Evolutionary conservation across 2,797 vertebrate species (phyloP).

Genomic region (Microcaecilia unicolor): DNA sequence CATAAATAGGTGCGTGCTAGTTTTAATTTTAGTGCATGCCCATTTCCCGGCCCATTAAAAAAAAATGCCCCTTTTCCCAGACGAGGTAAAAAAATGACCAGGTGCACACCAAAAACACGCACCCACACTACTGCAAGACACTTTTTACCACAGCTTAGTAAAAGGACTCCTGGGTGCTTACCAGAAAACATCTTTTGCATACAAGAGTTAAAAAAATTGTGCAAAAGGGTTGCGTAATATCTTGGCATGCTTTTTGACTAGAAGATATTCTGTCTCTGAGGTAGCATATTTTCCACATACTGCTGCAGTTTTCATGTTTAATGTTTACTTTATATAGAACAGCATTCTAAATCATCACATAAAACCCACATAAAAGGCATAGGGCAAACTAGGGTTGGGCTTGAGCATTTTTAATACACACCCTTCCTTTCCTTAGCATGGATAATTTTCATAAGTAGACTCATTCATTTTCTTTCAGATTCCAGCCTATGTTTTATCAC

Average conservation of each 20-base stretch:
- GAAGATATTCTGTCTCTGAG: neutral
- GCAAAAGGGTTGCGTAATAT: neutral
- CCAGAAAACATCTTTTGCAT: slow-evolving; percentile 2
- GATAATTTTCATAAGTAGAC: neutral
- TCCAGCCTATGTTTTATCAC: no score
- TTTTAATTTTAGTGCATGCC: no score
- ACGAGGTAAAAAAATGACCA: no score
- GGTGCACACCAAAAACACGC: no score
- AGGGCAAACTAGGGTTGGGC: neutral
- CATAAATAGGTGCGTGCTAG: no score
- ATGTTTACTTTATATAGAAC: slow-evolving; percentile 7
- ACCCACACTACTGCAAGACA: no score
- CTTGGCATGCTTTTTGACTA: neutral
- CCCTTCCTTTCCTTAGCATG: neutral
- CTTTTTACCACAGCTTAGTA: no score
- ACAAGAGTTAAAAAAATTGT: neutral
- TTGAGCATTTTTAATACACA: slow-evolving; percentile 2
- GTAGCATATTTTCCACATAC: neutral
- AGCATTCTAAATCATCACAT: neutral
- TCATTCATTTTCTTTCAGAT: no score
- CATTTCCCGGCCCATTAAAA: no score
- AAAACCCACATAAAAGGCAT: neutral
- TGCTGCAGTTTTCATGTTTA: neutral
- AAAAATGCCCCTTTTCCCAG: no score
- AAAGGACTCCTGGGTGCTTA: no score